These are phyloP conservation scores for Chiroxiphia lanceolata DNA, from an alignment of 2,797 vertebrate genomes.

Conservation along the genomic window DNA sequence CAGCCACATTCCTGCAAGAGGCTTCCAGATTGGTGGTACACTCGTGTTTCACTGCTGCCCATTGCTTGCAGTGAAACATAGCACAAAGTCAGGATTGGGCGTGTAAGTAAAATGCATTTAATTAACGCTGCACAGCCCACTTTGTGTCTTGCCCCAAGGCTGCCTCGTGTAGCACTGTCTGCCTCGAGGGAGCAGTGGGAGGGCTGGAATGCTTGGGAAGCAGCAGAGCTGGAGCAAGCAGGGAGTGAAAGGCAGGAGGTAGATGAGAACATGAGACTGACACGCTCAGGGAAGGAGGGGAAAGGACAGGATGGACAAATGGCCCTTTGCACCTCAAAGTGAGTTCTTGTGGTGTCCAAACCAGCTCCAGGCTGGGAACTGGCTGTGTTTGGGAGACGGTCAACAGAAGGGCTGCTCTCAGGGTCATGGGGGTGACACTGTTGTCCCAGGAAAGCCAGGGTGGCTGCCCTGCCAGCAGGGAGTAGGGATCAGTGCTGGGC, in stretches of 20 bases:
- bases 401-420: not conserved
- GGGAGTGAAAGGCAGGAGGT: not conserved
- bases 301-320: not conserved
- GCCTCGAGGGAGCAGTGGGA: not conserved
- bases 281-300: not conserved
- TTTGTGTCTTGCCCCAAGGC: not conserved
- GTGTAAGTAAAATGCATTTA: not conserved
- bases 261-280: not conserved
- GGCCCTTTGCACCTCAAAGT: fast-evolving
- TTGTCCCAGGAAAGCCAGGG: not conserved
- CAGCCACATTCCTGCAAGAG: not conserved
- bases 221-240: not conserved
- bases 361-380: not conserved
- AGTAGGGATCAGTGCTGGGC: not conserved
- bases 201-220: not conserved
- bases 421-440: fast-evolving
- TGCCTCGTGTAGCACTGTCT: not conserved
- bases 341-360: not conserved
- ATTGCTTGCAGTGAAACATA: not conserved
- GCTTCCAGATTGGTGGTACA: not conserved
- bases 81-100: not conserved
- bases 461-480: not conserved
- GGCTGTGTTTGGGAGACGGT: not conserved
- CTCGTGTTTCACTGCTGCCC: not conserved
- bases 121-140: not conserved